Evolutionary conservation across 1,140 invertebrate species (phyloP).

Genomic region (Heliconius hermathena): DNA sequence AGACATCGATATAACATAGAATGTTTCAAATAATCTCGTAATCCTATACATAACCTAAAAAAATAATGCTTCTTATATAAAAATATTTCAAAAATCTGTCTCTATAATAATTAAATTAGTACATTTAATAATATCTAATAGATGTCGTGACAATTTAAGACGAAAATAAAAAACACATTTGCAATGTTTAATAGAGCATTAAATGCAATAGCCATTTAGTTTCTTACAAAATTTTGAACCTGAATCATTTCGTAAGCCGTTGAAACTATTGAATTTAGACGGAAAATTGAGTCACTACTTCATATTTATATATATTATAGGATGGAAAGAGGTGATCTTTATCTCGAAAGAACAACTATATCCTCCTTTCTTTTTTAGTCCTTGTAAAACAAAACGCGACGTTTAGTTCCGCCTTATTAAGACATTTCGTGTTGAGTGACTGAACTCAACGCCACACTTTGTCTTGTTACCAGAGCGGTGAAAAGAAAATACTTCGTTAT

Average conservation of each 20-base stretch:
- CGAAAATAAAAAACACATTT: conserved; percentile 3
- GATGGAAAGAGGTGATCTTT: too few relatives aligned
- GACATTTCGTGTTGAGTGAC: too few relatives aligned
- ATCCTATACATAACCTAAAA: conserved; percentile 8
- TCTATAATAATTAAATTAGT: conserved; percentile 11
- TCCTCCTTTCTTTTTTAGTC: too few relatives aligned
- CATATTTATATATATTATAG: neutral
- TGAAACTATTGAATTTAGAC: neutral
- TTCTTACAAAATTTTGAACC: conserved; percentile 18
- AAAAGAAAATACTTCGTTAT: too few relatives aligned
- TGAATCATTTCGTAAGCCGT: neutral
- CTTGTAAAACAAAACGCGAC: too few relatives aligned
- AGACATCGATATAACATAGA: neutral
- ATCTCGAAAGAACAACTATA: too few relatives aligned
- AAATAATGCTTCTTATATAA: neutral
- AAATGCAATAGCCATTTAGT: conserved; percentile 7
- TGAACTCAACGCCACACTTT: too few relatives aligned
- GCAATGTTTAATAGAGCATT: conserved; percentile 21
- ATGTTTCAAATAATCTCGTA: neutral
- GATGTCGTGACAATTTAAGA: conserved; percentile 1
- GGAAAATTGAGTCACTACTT: neutral
- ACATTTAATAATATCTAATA: conserved; percentile 2
- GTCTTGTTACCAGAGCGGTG: too few relatives aligned
- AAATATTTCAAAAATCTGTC: neutral
- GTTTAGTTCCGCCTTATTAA: too few relatives aligned